Conservation (phyloP, 2,113 vertebrate genomes). For the Rhinopomastus cyanomelas region DNA sequence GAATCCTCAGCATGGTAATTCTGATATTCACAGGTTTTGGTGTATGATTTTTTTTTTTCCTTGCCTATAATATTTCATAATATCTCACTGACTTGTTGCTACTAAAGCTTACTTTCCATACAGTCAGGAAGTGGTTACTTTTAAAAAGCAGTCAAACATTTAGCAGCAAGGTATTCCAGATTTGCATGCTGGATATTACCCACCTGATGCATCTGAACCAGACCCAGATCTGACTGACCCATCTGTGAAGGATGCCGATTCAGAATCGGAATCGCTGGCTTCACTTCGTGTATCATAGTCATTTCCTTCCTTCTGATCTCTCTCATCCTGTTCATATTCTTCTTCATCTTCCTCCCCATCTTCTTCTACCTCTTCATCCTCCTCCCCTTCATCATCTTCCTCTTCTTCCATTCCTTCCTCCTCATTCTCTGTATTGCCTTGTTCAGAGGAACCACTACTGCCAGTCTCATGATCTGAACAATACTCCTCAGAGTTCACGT, state of each 20-base stretch:
- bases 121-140: not conserved
- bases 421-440: slow-evolving; percentile 84
- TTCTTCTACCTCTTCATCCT: slow-evolving; percentile 82
- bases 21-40: not conserved
- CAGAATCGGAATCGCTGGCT: slow-evolving; percentile 94
- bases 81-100: not conserved
- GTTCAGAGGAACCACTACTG: slow-evolving; percentile 88
- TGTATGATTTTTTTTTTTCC: not conserved
- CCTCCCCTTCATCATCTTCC: slow-evolving; percentile 80
- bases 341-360: slow-evolving; percentile 79
- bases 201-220: slow-evolving; percentile 92
- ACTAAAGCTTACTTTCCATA: not conserved
- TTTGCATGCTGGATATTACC: not conserved
- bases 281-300: slow-evolving; percentile 97
- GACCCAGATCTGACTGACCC: slow-evolving; percentile 90
- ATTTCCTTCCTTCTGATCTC: slow-evolving; percentile 83
- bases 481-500: slow-evolving; percentile 89
- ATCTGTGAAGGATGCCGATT: slow-evolving; percentile 93
- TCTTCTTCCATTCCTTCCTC: slow-evolving; percentile 82
- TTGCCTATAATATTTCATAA: not conserved
- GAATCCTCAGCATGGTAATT: not conserved
- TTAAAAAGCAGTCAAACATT: not conserved
- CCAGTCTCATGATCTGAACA: slow-evolving; percentile 87
- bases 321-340: slow-evolving; percentile 88
- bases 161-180: not conserved